phyloP scores from a whole-genome alignment of 2,797 vertebrate species.

The Diceros bicornis region DNA sequence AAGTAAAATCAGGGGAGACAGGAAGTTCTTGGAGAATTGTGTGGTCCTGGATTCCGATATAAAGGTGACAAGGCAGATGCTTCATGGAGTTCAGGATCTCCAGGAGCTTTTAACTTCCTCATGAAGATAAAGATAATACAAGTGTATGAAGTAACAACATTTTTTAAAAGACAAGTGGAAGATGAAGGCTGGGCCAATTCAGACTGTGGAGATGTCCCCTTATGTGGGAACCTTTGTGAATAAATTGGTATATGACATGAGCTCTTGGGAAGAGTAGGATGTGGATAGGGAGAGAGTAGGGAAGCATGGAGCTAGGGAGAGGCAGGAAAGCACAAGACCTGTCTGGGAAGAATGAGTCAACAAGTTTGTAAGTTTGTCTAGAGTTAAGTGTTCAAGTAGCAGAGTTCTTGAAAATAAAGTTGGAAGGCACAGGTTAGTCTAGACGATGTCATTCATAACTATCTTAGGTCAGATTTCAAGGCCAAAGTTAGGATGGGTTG shows the following conservation, averaged over 20 bases:
- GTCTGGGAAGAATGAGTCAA: not conserved
- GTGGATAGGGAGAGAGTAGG: rapidly evolving
- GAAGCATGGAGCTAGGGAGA: not conserved
- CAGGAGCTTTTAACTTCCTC: not conserved
- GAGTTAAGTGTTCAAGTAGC: not conserved
- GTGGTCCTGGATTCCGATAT: not conserved
- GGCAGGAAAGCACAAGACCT: not conserved
- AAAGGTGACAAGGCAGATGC: not conserved
- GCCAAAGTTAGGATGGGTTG: not conserved
- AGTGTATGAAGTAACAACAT: not conserved
- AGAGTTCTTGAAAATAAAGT: not conserved
- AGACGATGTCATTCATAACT: not conserved
- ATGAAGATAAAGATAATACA: not conserved
- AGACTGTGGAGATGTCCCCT: not conserved
- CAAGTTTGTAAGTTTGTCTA: not conserved
- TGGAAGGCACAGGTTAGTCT: not conserved
- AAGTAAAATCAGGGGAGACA: not conserved
- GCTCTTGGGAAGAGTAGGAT: not conserved
- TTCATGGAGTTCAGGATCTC: not conserved
- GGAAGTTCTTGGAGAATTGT: not conserved
- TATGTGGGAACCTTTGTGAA: not conserved
- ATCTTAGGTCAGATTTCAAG: not conserved
- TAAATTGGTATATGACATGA: not conserved
- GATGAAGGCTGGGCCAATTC: not conserved
- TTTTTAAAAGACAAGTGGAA: not conserved